These are phyloP conservation scores for Aplidium turbinatum DNA, from an alignment of 23 tunicate species.

Conservation along the genomic window DNA sequence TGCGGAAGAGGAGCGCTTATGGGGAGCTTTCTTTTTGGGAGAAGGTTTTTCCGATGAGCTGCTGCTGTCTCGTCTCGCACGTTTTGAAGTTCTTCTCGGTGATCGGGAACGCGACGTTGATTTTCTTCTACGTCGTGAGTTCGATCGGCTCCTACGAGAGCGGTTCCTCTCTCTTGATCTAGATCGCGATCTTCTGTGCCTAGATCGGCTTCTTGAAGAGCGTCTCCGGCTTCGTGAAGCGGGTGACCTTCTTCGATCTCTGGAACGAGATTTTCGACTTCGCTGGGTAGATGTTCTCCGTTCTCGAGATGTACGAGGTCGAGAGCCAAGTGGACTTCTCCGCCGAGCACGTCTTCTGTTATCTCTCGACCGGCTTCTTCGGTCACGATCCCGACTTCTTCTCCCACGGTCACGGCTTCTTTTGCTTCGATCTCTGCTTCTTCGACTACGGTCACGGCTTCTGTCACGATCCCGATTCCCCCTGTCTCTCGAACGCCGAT, in stretches of 20 bases:
- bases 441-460: constrained; percentile 24
- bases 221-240: constrained; percentile 2
- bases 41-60: no score
- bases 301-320: constrained; percentile 17
- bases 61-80: no score
- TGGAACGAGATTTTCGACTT: constrained; percentile 23
- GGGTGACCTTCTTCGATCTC: constrained; percentile 9
- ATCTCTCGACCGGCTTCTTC: constrained; percentile 53
- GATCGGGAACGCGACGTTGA: constrained; percentile 5
- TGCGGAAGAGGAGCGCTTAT: no score
- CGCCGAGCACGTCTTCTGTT: constrained; percentile 14
- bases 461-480: constrained; percentile 35
- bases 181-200: not conserved
- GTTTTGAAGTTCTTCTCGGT: no score
- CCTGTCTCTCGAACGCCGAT: constrained; percentile 33
- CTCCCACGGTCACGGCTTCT: no score
- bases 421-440: constrained; percentile 45
- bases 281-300: constrained; percentile 13
- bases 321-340: constrained; percentile 20
- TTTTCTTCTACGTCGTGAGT: constrained; percentile 13
- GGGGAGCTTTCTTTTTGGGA: no score
- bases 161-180: not conserved
- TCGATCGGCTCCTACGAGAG: constrained; percentile 12
- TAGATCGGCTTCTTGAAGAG: not conserved
- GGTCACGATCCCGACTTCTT: constrained; percentile 29